Base-by-base conservation (phyloP, 1,140 invertebrate species). In the Orius insidiosus region DNA sequence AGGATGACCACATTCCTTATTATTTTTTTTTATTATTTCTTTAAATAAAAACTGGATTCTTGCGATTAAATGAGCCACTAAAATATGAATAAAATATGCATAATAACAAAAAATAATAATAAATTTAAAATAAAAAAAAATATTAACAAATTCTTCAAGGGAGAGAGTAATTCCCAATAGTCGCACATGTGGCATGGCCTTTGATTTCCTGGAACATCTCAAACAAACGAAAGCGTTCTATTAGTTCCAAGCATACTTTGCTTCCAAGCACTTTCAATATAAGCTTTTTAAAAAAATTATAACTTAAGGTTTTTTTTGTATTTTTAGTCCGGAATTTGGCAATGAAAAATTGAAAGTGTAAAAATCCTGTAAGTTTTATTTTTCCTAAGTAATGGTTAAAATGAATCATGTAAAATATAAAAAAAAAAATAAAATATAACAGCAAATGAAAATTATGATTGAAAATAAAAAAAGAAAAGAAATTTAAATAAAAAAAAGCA, bases 131-230 rank as follows among this genome's bases (percentile, higher is more conserved):
- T 10, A 15, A 36, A 39, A n/a, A 24, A 44, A 33, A 44, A 24
- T 33, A 31, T 14, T 44, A 44, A 43, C 30, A 18, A 48, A 31
- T 46, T 45, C 43, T 45, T 42, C 41, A 34, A 40, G 35, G 34
- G 24, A 15, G 42, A 45, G 19, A 35, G 41, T 43, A 34, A 37
- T 46, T 33, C 42, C 43, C 46, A 38, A n/a, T 34, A 43, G 44
- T 41, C 31, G 15, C 37, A 30, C 38, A 39, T 45, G 43, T 14
- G 41, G 11, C 11, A 47, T 14, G 16, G 30, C 36, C 43, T 47
- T 35, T 34, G 47, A 40, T 30, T 30, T 47, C 51, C 53, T 54
- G 53, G 39, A 54, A 54, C 53, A 54, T 54, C 53, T 54, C 53
- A 54, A 54, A 54, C 53, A 54, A n/a, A 54, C 14, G 41, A 52